Conservation (phyloP, 1,140 invertebrate species). For the Saccostrea glomerata region DNA sequence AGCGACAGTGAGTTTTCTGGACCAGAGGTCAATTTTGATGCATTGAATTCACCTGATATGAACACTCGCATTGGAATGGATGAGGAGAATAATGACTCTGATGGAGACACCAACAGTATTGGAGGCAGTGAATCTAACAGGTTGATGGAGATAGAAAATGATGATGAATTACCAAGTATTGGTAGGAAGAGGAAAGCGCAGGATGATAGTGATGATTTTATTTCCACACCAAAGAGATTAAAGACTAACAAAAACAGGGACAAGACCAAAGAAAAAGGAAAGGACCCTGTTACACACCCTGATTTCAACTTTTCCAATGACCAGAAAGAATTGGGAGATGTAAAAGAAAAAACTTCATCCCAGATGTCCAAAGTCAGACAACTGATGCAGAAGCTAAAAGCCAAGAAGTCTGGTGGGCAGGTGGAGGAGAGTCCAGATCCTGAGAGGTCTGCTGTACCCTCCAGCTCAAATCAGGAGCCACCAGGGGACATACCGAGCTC, state of each 20-base stretch:
- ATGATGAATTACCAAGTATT: not conserved
- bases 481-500: not conserved
- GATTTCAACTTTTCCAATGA: not conserved
- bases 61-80: conserved; percentile 1
- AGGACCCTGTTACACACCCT: not conserved
- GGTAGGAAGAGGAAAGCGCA: conserved; percentile 13
- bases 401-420: not conserved
- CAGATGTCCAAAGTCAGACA: conserved; percentile 3
- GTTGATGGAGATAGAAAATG: not conserved
- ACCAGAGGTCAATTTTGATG: conserved; percentile 41
- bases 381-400: conserved; percentile 1
- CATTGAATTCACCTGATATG: conserved; percentile 9
- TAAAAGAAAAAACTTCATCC: not conserved
- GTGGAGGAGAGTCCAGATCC: conserved; percentile 24
- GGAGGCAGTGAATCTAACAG: not conserved
- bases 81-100: not conserved
- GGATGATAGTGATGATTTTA: not conserved
- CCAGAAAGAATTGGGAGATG: not conserved
- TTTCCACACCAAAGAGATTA: not conserved
- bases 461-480: conserved; percentile 14
- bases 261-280: conserved; percentile 17
- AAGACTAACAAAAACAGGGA: not conserved
- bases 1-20: conserved; percentile 25
- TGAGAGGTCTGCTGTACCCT: not conserved
- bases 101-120: not conserved